These are phyloP conservation scores for Macroglossus sobrinus DNA, from an alignment of 2,113 vertebrate species.

Conservation along the genomic window DNA sequence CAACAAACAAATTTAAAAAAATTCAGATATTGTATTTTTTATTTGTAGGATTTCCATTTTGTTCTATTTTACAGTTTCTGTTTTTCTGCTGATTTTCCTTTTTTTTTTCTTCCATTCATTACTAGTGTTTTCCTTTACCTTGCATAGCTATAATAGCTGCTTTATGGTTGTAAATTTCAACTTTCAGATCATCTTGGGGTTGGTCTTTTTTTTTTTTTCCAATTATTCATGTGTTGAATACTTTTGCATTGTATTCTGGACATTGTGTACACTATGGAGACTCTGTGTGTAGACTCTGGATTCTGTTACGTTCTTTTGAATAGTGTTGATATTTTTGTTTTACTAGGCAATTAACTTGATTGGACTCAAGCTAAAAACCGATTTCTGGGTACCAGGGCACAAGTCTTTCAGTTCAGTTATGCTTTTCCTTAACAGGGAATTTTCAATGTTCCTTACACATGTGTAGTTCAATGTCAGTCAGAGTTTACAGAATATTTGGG, in stretches of 20 bases:
- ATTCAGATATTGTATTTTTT: background rate
- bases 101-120: background rate
- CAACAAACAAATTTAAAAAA: background rate
- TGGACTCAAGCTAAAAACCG: background rate
- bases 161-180: background rate
- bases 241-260: background rate
- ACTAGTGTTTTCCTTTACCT: background rate
- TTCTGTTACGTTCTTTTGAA: slow-evolving; percentile 20
- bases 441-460: background rate
- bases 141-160: background rate
- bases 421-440: background rate
- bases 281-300: background rate
- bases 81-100: background rate
- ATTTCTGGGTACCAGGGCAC: background rate
- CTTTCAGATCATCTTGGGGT: background rate
- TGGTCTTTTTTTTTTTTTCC: background rate
- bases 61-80: background rate
- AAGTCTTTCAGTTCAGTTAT: background rate
- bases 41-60: background rate
- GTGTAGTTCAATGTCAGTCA: background rate
- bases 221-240: background rate
- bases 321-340: background rate
- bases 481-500: background rate
- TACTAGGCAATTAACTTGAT: background rate
- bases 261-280: background rate